Conservation (phyloP, 37 sponge, comb jelly and placozoan species). For the Axinella damicornis region DNA sequence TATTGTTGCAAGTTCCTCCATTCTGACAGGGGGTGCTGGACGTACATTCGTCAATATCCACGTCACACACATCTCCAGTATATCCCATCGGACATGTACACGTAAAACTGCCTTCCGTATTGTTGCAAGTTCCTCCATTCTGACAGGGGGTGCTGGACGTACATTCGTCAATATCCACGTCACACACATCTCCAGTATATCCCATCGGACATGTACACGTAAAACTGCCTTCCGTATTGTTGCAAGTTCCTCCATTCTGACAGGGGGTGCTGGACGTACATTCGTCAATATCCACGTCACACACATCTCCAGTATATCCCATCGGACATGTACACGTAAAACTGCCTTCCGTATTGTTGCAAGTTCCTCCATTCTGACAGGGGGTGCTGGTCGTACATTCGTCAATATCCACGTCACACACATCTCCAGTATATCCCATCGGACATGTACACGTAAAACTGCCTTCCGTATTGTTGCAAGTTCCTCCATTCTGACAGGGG, state of each 20-base stretch:
- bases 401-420: conserved; percentile 12
- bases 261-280: conserved; percentile 49
- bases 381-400: conserved; percentile 15
- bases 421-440: conserved; percentile 20
- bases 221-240: conserved; percentile 2
- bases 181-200: conserved; percentile 11
- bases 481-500: conserved; percentile 46
- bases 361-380: conserved; percentile 23
- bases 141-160: conserved; percentile 22
- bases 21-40: conserved; percentile 34
- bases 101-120: conserved; percentile 21
- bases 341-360: conserved; percentile 18
- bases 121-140: conserved; percentile 43
- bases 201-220: conserved; percentile 29
- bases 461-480: conserved; percentile 26
- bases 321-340: conserved; percentile 16
- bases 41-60: conserved; percentile 28
- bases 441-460: conserved; percentile 40
- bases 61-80: conserved; percentile 16
- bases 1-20: conserved; percentile 50
- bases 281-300: conserved; percentile 49
- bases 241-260: conserved; percentile 19
- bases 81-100: conserved; percentile 36
- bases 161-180: conserved; percentile 4
- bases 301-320: conserved; percentile 61